phyloP scores from a whole-genome alignment of 2,888 invertebrate genomes.

The Thymelicus lineola region DNA sequence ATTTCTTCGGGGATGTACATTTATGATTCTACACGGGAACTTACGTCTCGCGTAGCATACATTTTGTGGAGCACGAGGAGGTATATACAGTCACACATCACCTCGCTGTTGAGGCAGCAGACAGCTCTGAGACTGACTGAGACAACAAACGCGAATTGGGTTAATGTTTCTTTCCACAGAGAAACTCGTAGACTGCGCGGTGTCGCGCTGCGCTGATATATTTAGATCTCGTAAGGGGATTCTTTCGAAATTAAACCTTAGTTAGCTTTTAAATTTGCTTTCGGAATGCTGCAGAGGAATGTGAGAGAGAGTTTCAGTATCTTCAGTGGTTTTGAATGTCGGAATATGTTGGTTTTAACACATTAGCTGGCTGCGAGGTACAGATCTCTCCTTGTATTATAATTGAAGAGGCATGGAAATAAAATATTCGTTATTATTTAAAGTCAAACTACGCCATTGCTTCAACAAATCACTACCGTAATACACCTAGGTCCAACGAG shows the following conservation, averaged over 20 bases:
- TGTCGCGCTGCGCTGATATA: constrained; percentile 9
- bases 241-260: constrained; percentile 20
- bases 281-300: constrained; percentile 21
- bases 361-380: background rate
- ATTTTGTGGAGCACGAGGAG: background rate
- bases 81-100: background rate
- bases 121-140: constrained; percentile 9
- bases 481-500: too few species aligned
- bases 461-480: too few species aligned
- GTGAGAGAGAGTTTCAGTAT: background rate
- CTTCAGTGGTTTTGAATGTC: background rate
- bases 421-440: too few species aligned
- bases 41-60: background rate
- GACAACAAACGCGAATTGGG: constrained; percentile 30
- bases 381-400: too few species aligned
- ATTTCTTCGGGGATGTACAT: too few species aligned
- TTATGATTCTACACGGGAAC: too few species aligned
- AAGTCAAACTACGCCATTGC: too few species aligned
- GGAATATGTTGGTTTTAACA: background rate
- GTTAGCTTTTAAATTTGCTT: constrained; percentile 18
- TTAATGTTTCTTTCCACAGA: constrained; percentile 20
- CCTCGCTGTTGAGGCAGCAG: background rate
- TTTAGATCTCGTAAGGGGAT: constrained; percentile 11
- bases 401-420: too few species aligned
- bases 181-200: constrained; percentile 16